These are phyloP conservation scores for Tipula helvola DNA, from an alignment of 2,888 invertebrate genomes.

Conservation along the genomic window DNA sequence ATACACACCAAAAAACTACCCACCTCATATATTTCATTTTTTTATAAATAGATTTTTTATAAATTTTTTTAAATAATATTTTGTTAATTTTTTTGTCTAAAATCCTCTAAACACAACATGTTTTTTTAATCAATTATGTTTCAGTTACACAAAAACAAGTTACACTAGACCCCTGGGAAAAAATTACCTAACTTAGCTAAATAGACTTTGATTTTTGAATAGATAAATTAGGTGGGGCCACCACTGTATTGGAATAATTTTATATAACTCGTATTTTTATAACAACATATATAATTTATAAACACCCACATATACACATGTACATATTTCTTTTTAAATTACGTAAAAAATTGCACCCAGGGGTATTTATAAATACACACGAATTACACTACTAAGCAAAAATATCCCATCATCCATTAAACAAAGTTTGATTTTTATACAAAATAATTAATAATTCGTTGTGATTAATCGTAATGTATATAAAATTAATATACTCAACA, in stretches of 20 bases:
- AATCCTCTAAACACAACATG: not conserved
- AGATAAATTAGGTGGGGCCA: not conserved
- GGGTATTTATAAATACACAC: not conserved
- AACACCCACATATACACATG: not conserved
- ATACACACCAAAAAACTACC: slow-evolving; percentile 5
- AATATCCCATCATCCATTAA: not conserved
- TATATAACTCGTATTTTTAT: not conserved
- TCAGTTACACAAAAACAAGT: not conserved
- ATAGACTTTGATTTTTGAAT: not conserved
- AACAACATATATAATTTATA: not conserved
- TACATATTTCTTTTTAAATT: not conserved
- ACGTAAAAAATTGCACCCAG: not conserved
- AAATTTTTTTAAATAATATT: not conserved
- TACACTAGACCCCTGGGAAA: not conserved
- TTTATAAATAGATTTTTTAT: not conserved
- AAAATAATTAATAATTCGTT: not conserved
- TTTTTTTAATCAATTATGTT: not conserved
- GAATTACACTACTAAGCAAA: not conserved
- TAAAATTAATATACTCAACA: not conserved
- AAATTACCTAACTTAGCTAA: not conserved
- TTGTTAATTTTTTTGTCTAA: not conserved
- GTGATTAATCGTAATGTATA: not conserved
- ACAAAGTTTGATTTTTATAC: not conserved
- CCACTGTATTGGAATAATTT: not conserved
- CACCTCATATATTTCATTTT: not conserved